Conservation (phyloP, 2,888 invertebrate genomes). For the Crocallis elinguaria region DNA sequence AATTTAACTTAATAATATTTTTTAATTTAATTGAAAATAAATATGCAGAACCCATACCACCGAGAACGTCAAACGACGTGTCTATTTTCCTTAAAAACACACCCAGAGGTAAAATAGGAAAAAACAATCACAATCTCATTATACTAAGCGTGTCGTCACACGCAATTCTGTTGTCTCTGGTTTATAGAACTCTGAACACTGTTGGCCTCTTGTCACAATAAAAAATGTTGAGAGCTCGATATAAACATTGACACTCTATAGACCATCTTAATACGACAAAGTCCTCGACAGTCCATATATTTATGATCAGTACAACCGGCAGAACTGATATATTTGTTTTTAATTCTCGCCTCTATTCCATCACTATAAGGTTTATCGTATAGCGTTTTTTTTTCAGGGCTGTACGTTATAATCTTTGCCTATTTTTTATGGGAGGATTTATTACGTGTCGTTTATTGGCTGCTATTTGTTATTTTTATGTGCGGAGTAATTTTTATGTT, state of each 20-base stretch:
- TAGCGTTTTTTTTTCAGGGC: constrained; percentile 6
- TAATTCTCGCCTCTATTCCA: constrained; percentile 7
- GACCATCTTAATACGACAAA: constrained; percentile 3
- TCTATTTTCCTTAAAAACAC: constrained; percentile 31
- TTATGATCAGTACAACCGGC: constrained; percentile 14
- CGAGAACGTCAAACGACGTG: not conserved
- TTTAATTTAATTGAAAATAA: not conserved
- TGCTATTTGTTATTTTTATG: constrained; percentile 42
- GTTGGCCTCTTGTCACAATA: constrained; percentile 1
- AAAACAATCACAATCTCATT: constrained; percentile 70
- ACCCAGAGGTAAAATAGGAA: constrained; percentile 51
- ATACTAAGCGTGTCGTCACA: constrained; percentile 62
- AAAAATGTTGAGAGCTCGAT: not conserved
- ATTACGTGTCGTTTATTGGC: constrained; percentile 42
- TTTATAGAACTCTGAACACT: not conserved
- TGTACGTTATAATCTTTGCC: constrained; percentile 37
- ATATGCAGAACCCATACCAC: constrained; percentile 27
- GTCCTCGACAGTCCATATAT: constrained; percentile 15
- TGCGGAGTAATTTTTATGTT: constrained; percentile 24
- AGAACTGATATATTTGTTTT: constrained; percentile 5
- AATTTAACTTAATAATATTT: too few relatives aligned
- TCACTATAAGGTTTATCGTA: not conserved
- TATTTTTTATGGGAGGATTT: constrained; percentile 41
- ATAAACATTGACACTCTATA: not conserved
- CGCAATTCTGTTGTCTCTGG: constrained; percentile 55